Conservation (phyloP, 1,140 invertebrate genomes). For the Pseudomyrmex flavicornis region DNA sequence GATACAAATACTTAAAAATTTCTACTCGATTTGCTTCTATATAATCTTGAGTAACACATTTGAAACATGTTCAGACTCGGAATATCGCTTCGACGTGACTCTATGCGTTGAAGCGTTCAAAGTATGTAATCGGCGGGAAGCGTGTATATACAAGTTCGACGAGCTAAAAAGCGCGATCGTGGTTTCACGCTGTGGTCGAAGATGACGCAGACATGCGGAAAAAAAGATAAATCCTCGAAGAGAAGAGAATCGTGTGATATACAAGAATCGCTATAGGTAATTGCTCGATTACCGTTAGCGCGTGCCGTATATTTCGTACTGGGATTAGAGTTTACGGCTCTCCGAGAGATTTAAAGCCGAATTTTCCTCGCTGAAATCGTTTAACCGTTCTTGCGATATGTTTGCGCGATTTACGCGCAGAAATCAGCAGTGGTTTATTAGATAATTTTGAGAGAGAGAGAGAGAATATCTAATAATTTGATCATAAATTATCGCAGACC, state of each 20-base stretch:
- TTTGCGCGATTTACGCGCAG: conserved; percentile 34
- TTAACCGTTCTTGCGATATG: neutral
- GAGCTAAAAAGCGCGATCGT: conserved; percentile 14
- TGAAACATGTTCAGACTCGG: neutral
- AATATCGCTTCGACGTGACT: conserved; percentile 5
- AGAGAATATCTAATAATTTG: conserved; percentile 13
- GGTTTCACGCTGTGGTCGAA: conserved; percentile 45
- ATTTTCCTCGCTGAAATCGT: conserved; percentile 49
- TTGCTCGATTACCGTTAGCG: conserved; percentile 67
- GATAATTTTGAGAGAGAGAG: neutral
- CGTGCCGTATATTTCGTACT: conserved; percentile 51
- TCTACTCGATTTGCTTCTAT: neutral
- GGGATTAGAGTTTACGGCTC: conserved; percentile 58
- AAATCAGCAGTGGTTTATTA: conserved; percentile 15
- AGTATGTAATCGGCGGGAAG: conserved; percentile 12
- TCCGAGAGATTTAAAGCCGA: conserved; percentile 68
- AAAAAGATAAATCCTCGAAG: neutral
- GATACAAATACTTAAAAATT: no score
- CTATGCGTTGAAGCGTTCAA: neutral
- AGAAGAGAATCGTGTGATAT: conserved; percentile 40
- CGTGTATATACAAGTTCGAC: conserved; percentile 26
- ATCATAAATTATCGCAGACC: neutral
- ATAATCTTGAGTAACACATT: neutral
- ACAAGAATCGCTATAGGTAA: conserved; percentile 59
- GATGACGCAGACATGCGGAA: conserved; percentile 23